Percentiles rank a stretch among this genome's conserved stretches.
phyloP scores from a whole-genome alignment of 2,888 invertebrate genomes.

The Eudemis profundana region DNA sequence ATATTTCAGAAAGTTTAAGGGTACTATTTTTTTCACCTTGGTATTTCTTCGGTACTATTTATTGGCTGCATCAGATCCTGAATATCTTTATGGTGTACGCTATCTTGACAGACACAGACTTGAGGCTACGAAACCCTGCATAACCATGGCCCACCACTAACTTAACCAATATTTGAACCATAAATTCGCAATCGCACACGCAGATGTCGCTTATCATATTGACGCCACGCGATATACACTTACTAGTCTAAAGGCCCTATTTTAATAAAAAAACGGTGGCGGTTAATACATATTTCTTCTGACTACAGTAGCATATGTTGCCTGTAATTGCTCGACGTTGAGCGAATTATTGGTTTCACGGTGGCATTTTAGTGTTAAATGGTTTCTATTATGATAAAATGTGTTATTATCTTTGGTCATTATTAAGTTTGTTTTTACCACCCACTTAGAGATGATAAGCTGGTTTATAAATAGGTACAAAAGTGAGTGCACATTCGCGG shows the following conservation, averaged over 20 bases:
- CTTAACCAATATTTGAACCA: constrained; percentile 17
- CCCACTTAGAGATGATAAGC: neutral
- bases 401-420: neutral
- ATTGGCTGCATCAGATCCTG: too few relatives aligned
- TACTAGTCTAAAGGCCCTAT: neutral
- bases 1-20: too few relatives aligned
- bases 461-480: neutral
- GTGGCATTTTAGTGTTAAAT: constrained; percentile 23
- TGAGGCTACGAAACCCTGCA: too few relatives aligned
- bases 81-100: too few relatives aligned
- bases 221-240: neutral
- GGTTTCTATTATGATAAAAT: constrained; percentile 5
- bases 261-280: neutral
- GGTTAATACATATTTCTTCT: neutral
- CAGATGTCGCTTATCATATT: constrained; percentile 13
- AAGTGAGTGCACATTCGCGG: constrained; percentile 1
- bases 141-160: too few relatives aligned
- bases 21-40: too few relatives aligned
- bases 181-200: constrained; percentile 8
- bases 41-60: too few relatives aligned
- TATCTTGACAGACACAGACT: too few relatives aligned
- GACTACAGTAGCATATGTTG: neutral
- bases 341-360: constrained; percentile 17
- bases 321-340: constrained; percentile 49
- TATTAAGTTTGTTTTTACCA: neutral